phyloP scores from a whole-genome alignment of 2,113 vertebrate genomes.

The Cololabis saira region DNA sequence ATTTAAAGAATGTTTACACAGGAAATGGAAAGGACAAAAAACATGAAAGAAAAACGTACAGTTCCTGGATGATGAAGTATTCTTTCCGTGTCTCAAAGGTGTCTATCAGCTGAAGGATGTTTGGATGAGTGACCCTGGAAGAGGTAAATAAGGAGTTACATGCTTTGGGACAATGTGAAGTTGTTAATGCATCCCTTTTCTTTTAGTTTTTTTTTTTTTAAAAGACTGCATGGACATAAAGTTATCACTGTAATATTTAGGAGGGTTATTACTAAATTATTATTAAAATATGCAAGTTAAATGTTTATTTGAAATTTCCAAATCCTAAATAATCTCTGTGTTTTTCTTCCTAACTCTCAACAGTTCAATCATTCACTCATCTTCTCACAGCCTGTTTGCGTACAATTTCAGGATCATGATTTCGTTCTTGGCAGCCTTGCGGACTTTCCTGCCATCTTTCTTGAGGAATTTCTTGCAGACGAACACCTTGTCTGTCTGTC shows the following conservation, averaged over 20 bases:
- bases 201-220: not conserved
- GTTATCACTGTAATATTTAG: too few relatives aligned
- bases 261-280: too few relatives aligned
- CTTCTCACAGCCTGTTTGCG: conserved; percentile 53
- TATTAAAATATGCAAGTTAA: not conserved
- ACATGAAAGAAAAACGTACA: conserved; percentile 81
- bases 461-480: conserved; percentile 90
- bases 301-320: not conserved
- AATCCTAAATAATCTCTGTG: not conserved
- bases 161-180: not conserved
- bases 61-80: conserved; percentile 88
- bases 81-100: conserved; percentile 88
- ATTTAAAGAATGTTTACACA: not conserved
- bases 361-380: conserved; percentile 46
- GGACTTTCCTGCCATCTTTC: conserved; percentile 87
- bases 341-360: not conserved
- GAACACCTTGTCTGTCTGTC: conserved; percentile 85
- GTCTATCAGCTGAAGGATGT: conserved; percentile 88
- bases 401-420: conserved; percentile 91
- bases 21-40: conserved; percentile 16
- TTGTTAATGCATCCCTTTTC: not conserved
- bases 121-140: conserved; percentile 87
- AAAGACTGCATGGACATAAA: too few relatives aligned
- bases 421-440: conserved; percentile 89
- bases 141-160: conserved; percentile 21